Conservation (phyloP, 2,888 invertebrate species). For the Tiliacea aurago region DNA sequence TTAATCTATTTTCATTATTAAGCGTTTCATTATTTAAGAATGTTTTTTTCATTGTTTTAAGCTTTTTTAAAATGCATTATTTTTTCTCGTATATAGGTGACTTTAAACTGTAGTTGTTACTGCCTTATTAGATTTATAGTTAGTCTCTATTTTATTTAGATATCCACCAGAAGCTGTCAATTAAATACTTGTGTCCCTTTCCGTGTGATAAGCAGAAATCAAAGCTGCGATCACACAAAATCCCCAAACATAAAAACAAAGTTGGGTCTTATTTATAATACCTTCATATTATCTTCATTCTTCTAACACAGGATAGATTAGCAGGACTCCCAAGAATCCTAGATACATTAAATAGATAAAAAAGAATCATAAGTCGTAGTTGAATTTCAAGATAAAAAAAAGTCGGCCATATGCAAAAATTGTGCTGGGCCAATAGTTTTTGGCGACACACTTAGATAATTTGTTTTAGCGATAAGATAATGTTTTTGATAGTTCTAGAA, state of each 20-base stretch:
- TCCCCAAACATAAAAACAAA: not conserved
- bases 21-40: not conserved
- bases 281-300: constrained; percentile 8
- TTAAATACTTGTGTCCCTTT: not conserved
- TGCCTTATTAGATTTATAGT: not conserved
- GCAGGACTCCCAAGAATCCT: constrained; percentile 7
- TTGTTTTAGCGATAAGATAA: constrained; percentile 61
- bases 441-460: constrained; percentile 65
- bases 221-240: not conserved
- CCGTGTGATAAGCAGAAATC: not conserved
- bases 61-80: too few relatives aligned
- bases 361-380: constrained; percentile 1
- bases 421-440: constrained; percentile 57
- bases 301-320: constrained; percentile 13
- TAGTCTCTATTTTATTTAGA: not conserved
- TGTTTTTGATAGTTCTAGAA: constrained; percentile 43
- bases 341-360: constrained; percentile 19
- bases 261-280: not conserved
- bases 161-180: not conserved
- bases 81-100: not conserved
- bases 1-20: not conserved
- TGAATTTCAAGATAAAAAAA: not conserved
- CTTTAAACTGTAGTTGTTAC: not conserved
- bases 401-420: constrained; percentile 50
- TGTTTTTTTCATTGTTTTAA: not conserved